Base-by-base conservation (phyloP, 2,797 vertebrate species). In the Anomalospiza imberbis region DNA sequence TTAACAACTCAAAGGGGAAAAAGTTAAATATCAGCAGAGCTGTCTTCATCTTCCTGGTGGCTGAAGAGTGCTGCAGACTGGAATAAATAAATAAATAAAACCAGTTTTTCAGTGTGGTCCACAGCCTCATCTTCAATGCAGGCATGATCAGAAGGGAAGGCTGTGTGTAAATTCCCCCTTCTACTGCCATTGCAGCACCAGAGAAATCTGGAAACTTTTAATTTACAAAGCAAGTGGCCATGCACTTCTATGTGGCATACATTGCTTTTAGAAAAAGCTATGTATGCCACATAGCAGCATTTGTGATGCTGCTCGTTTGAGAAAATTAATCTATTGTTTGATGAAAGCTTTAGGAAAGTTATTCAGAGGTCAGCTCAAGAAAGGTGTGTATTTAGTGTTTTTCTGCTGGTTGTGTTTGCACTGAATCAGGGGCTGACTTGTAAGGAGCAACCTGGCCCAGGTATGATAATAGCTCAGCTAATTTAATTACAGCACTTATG, bases 221-320 rank as follows among this genome's bases (percentile, higher is more conserved):
- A 25, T 73, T 87, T 34, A 22, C 40, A 76, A 75, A 62, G 19
- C 34, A 50, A 57, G 4, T 34, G 40, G 29, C 44, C 3, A 2
- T 44, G 42, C 1, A 3, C 9, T 66, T 77, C 1, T 1, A 6
- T 5, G 29, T 45, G 38, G 29, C 10, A 4, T 6, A 15, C 31
- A 67, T 3, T 63, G 17, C 38, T 81, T 38, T 26, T 57, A 44
- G 25, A 31, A 26, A 55, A 62, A 45, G n/a, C n/a, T n/a, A n/a
- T n/a, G n/a, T n/a, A n/a, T n/a, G n/a, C n/a, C n/a, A n/a, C n/a
- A n/a, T n/a, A n/a, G n/a, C n/a, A n/a, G n/a, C n/a, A n/a, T n/a
- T n/a, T n/a, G n/a, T 36, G 47, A 14, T 16, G 63, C 14, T 83
- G 68, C 7, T 48, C 3, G 4, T 22, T 65, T 53, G 40, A 45